Evolutionary conservation across 2,888 invertebrate genomes (phyloP).

Genomic region (Thalpophila matura): DNA sequence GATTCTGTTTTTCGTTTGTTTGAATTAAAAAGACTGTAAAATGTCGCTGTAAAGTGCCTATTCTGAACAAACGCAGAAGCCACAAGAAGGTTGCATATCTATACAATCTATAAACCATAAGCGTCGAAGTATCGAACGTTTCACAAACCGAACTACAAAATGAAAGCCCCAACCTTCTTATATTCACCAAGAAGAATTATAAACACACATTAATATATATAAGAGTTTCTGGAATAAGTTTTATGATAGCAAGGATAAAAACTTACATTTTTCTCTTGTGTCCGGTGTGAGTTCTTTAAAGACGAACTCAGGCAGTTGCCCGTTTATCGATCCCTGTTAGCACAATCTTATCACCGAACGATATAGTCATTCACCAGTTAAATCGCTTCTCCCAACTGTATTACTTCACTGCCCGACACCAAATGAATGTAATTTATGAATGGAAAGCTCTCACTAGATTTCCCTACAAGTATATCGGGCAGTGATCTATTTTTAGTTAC

Average conservation of each 20-base stretch:
- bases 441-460: constrained; percentile 80
- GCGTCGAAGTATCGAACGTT: constrained; percentile 38
- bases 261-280: constrained; percentile 64
- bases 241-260: constrained; percentile 9
- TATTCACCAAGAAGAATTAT: background rate
- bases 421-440: constrained; percentile 88
- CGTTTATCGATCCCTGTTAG: constrained; percentile 49
- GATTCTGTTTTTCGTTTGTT: constrained; percentile 6
- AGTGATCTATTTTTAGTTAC: constrained; percentile 82
- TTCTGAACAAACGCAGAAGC: constrained; percentile 17
- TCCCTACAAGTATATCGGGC: constrained; percentile 75
- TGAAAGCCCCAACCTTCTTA: background rate
- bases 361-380: constrained; percentile 70
- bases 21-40: background rate
- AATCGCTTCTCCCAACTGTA: constrained; percentile 70
- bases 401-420: constrained; percentile 80
- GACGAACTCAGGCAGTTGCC: constrained; percentile 40
- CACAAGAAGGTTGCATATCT: constrained; percentile 30
- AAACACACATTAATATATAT: background rate
- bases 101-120: constrained; percentile 37
- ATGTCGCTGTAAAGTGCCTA: background rate
- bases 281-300: constrained; percentile 34
- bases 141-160: constrained; percentile 23
- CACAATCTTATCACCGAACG: constrained; percentile 56
- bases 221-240: background rate